Evolutionary conservation across 2,113 vertebrate genomes (phyloP).

Genomic region (Scopus umbretta): DNA sequence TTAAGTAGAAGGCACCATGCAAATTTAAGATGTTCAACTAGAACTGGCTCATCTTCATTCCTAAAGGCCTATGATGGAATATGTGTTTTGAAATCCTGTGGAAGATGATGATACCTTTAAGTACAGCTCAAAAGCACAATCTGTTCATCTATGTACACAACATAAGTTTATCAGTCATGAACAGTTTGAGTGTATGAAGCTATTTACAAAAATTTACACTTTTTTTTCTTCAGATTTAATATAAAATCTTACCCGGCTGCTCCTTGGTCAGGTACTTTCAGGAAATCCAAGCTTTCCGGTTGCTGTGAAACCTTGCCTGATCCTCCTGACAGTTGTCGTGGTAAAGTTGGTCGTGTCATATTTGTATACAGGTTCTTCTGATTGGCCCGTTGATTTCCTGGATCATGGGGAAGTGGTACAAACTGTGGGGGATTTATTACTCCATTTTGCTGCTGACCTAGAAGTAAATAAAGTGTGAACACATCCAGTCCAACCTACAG

Average conservation of each 20-base stretch:
- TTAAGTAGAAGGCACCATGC: background rate
- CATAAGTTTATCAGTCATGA: background rate
- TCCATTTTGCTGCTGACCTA: constrained; percentile 89
- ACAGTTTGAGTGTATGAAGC: background rate
- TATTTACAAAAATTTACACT: background rate
- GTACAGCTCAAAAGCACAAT: background rate
- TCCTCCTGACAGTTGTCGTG: constrained; percentile 70
- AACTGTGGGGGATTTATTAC: constrained; percentile 69
- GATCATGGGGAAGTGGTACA: constrained; percentile 66
- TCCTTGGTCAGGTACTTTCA: constrained; percentile 93
- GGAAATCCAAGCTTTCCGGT: constrained; percentile 87
- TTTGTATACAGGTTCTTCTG: constrained; percentile 71
- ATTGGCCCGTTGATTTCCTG: constrained; percentile 61
- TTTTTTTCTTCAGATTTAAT: background rate
- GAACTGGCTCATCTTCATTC: background rate
- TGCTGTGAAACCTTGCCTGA: constrained; percentile 73
- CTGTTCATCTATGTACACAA: background rate
- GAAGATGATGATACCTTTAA: background rate
- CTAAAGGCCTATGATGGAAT: background rate
- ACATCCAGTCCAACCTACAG: background rate
- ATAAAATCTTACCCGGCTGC: constrained; percentile 90
- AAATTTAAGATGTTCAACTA: background rate
- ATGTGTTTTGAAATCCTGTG: background rate
- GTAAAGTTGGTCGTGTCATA: constrained; percentile 78
- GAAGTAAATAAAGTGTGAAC: background rate